These are phyloP conservation scores for Aplocera efformata DNA, from an alignment of 2,888 invertebrate genomes.

Conservation along the genomic window DNA sequence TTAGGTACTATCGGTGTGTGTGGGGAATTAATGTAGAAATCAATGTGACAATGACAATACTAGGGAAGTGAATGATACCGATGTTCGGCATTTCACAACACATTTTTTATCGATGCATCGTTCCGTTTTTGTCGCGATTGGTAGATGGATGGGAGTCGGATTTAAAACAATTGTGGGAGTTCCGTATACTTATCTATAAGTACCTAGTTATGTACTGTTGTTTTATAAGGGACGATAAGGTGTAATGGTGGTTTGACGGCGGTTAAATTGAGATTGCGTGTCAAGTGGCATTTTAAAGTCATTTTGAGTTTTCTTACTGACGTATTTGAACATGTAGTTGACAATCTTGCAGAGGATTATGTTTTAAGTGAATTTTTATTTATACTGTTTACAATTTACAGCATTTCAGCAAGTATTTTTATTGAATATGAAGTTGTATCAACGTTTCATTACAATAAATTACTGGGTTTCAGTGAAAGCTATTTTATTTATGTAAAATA, in stretches of 20 bases:
- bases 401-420: no score
- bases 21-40: no score
- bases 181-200: constrained; percentile 35
- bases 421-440: no score
- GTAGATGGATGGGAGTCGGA: constrained; percentile 44
- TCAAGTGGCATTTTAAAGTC: constrained; percentile 21
- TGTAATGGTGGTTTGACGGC: constrained; percentile 34
- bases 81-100: constrained; percentile 25
- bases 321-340: no score
- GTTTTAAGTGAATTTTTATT: no score
- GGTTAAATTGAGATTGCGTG: constrained; percentile 33
- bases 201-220: constrained; percentile 35
- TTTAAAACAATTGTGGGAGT: constrained; percentile 49
- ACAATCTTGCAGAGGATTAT: no score
- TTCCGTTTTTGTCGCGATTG: constrained; percentile 33
- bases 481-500: neutral
- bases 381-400: no score
- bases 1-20: no score
- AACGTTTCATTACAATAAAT: no score
- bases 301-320: constrained; percentile 3
- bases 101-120: constrained; percentile 27
- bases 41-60: constrained; percentile 15
- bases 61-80: constrained; percentile 29
- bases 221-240: constrained; percentile 38
- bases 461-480: no score